These are phyloP conservation scores for Trissolcus japonicus DNA, from an alignment of 2,888 invertebrate species.

Conservation along the genomic window DNA sequence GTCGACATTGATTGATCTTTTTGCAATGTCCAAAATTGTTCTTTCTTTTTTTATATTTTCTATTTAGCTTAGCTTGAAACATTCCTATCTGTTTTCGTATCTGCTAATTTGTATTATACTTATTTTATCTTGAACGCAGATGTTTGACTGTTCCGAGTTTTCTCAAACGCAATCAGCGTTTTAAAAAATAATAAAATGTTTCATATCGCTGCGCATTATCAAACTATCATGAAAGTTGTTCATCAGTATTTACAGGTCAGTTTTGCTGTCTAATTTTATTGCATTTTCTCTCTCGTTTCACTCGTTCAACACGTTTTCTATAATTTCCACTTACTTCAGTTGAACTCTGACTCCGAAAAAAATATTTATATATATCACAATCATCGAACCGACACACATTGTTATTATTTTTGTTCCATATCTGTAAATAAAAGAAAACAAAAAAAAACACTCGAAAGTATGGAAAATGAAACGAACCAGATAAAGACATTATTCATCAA, in stretches of 20 bases:
- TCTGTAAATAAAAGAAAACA: not conserved
- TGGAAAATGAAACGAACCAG: not conserved
- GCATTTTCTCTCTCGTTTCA: conserved; percentile 59
- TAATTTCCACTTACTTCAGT: conserved; percentile 47
- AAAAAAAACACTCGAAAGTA: not conserved
- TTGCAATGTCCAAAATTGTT: conserved; percentile 19
- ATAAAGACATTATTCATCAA: not conserved
- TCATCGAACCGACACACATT: conserved; percentile 49
- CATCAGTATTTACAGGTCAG: conserved; percentile 71
- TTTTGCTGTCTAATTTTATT: conserved; percentile 44
- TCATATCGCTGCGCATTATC: conserved; percentile 68
- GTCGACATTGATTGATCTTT: conserved; percentile 55
- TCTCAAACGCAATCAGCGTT: too few relatives aligned
- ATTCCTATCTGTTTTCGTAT: conserved; percentile 36
- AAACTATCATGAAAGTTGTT: conserved; percentile 67
- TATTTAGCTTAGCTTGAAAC: conserved; percentile 59
- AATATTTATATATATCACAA: conserved; percentile 62
- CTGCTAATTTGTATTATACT: conserved; percentile 58
- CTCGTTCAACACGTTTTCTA: conserved; percentile 65
- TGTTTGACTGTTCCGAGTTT: not conserved
- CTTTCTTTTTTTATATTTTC: conserved; percentile 9
- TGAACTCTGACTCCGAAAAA: conserved; percentile 30
- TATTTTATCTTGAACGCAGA: conserved; percentile 36
- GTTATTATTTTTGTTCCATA: too few relatives aligned
- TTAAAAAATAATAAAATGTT: conserved; percentile 70